Base-by-base conservation (phyloP, 2,797 vertebrate genomes). In the Hybognathus amarus region DNA sequence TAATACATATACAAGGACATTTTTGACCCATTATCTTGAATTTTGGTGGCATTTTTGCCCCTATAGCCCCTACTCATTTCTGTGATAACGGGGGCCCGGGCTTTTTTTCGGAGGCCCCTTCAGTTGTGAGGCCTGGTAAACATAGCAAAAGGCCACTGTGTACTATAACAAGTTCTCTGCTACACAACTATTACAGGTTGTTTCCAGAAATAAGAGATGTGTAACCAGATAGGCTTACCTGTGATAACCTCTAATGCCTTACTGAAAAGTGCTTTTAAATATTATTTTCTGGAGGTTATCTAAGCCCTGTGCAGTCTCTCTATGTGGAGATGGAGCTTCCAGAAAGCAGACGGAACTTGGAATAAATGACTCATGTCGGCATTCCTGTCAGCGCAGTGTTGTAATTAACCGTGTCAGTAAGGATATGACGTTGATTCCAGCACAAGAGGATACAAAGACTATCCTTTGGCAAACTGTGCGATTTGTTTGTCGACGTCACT, bases 401-500 rank as follows among this genome's bases (percentile, higher is more conserved):
- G 82, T 77, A 88, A 85, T 74, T 30, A 6, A 13, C 22, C 18
- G 47, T 24, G 38, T 69, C 20, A 42, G 77, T 36, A 66, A 45
- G 75, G 87, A 85, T 79, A 83, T 88, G 85, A 88, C 84, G 89
- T 54, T 22, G 52, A 84, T 86, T 74, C 79, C 85, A 85, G 84
- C 68, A 83, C 56, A 86, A 47, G 59, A 87, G 86, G 88, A 90
- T 85, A 84, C 70, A 27, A 70, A 79, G 77, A 74, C 83, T 63
- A 75, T 81, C 85, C 78, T 30, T 86, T 38, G 45, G 64, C 82
- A 87, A 88, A 85, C 83, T 61, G 13, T 63, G 38, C 61, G 67
- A 78, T 83, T 12, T 50, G 47, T 69, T 82, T 83, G 76, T 17
- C n/a, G n/a, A 27, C 61, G 61, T 52, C 61, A 50, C 63, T 40